phyloP scores from a whole-genome alignment of 1,140 invertebrate genomes.

The Trissolcus basalis region DNA sequence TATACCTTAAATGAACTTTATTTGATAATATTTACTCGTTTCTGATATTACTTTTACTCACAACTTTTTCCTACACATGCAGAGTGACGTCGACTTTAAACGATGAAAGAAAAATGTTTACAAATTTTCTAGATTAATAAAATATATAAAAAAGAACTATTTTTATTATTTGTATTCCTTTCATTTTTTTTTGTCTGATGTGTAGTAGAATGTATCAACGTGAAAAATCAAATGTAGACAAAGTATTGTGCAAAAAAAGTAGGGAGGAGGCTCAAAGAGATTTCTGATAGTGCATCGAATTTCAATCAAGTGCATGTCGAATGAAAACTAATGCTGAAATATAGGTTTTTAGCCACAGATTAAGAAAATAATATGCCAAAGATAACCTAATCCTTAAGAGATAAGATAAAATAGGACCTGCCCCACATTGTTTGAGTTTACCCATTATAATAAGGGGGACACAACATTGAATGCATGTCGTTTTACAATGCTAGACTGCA shows the following conservation, averaged over 20 bases:
- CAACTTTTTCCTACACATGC: no score
- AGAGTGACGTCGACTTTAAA: no score
- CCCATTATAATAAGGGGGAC: slow-evolving; percentile 59
- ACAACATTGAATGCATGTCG: slow-evolving; percentile 65
- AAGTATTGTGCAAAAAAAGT: background rate
- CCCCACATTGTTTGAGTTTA: slow-evolving; percentile 61
- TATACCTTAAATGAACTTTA: no score
- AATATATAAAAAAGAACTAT: no score
- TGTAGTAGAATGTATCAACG: slow-evolving; percentile 2
- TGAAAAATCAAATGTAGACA: background rate
- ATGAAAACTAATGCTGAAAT: slow-evolving; percentile 73
- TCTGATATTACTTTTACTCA: no score
- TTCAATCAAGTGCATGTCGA: slow-evolving; percentile 48
- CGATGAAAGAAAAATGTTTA: no score
- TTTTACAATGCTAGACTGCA: slow-evolving; percentile 61
- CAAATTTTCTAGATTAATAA: no score
- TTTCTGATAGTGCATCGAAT: slow-evolving; percentile 50
- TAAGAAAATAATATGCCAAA: slow-evolving; percentile 75
- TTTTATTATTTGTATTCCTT: slow-evolving; percentile 1
- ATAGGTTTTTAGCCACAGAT: slow-evolving; percentile 76
- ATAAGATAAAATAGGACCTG: slow-evolving; percentile 70
- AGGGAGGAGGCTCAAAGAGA: slow-evolving; percentile 9
- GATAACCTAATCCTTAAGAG: slow-evolving; percentile 75
- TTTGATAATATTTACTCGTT: no score
- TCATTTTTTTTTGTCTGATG: slow-evolving; percentile 8